Base-by-base conservation (phyloP, 1,140 invertebrate genomes). In the Drosophila sp. region DNA sequence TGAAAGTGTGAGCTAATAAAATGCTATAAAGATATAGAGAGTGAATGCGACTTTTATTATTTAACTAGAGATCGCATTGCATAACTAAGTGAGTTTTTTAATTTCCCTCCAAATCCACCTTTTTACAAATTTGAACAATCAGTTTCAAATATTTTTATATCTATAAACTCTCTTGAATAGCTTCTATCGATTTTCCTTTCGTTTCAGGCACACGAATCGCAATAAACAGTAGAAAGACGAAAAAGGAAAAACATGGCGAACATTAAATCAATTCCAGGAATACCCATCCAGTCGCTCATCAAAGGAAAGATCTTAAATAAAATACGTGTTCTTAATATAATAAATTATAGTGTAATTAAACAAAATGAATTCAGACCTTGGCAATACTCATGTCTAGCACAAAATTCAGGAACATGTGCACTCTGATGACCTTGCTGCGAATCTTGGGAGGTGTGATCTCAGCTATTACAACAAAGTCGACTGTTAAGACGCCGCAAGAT, bases 121-220 rank as follows among this genome's bases (percentile, higher is more conserved):
- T n/a, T n/a, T n/a, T n/a, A n/a, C n/a, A n/a, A n/a, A n/a, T n/a
- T n/a, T n/a, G n/a, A n/a, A n/a, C n/a, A n/a, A n/a, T n/a, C n/a
- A n/a, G n/a, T n/a, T n/a, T n/a, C n/a, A n/a, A n/a, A n/a, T 21
- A 21, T 21, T 21, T 21, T 21, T 21, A 21, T 2, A 7, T 8
- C 32, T 59, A 67, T 13, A 67, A 29, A 9, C 43, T 67, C 6
- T 46, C 89, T 46, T 94, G 36, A 34, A 96, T 95, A 87, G 95
- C 92, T 63, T 94, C 93, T 1, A 95, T 92, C 5, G 92, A 93
- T 86, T 94, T 95, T 3, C 94, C 94, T 89, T 95, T 95, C 0
- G 95, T 96, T 90, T 96, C 95, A 0, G 95, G 95, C 13, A 78
- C 56, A 64, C 58, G 71, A 14, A 71, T 7, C 3, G 34, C 25